Conservation (phyloP, 2,797 vertebrate species). For the Crocidura indochinensis region DNA sequence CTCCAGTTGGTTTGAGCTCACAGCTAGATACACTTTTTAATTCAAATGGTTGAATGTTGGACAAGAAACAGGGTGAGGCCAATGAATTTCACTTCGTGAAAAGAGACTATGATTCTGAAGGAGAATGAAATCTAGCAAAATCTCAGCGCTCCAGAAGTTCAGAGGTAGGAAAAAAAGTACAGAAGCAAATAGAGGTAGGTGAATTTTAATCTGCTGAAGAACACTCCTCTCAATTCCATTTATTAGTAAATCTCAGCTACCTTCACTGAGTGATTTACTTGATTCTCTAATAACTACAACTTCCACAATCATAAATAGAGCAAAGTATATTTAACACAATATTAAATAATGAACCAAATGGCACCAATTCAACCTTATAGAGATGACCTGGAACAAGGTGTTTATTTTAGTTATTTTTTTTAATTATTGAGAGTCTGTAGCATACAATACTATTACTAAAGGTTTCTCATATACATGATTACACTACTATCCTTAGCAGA, state of each 20-base stretch:
- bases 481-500: too few species aligned
- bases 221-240: neutral
- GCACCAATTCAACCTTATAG: neutral
- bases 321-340: constrained; percentile 17
- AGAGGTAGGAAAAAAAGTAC: constrained; percentile 6
- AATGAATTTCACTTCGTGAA: constrained; percentile 16
- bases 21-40: constrained; percentile 18
- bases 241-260: neutral
- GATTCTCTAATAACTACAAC: neutral
- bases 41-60: neutral
- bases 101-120: constrained; percentile 15
- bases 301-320: neutral
- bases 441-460: too few species aligned
- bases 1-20: constrained; percentile 34
- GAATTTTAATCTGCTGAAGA: neutral
- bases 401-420: too few species aligned
- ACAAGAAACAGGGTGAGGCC: constrained; percentile 43
- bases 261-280: neutral
- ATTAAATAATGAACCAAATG: constrained; percentile 6
- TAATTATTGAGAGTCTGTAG: too few species aligned
- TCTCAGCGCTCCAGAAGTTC: neutral
- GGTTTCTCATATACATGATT: too few species aligned
- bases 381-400: neutral
- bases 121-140: constrained; percentile 1
- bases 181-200: neutral